Conservation (phyloP, 2,797 vertebrate species). For the Champsocephalus esox region DNA sequence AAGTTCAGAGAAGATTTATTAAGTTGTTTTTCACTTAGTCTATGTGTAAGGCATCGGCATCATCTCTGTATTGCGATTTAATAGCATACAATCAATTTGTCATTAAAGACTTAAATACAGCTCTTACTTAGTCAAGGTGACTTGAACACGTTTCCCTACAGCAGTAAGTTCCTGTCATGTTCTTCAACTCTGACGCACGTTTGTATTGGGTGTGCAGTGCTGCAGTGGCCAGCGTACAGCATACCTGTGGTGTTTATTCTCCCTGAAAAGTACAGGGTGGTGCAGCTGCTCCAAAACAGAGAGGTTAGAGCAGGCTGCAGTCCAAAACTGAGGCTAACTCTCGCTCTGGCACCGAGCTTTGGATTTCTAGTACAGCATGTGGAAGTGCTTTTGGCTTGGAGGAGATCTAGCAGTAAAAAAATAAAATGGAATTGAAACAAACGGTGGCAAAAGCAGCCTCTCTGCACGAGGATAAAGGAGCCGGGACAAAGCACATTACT, state of each 20-base stretch:
- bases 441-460: conserved; percentile 52
- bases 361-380: conserved; percentile 78
- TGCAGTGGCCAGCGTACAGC: conserved; percentile 53
- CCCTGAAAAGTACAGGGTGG: conserved; percentile 75
- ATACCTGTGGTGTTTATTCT: conserved; percentile 80
- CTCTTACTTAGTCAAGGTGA: conserved; percentile 27
- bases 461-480: conserved; percentile 57
- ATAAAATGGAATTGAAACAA: conserved; percentile 21
- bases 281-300: conserved; percentile 70
- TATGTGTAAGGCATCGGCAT: conserved; percentile 6
- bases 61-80: conserved; percentile 44
- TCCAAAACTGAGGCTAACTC: conserved; percentile 70
- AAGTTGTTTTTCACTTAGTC: neutral
- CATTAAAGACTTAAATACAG: conserved; percentile 32
- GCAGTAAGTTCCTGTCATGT: conserved; percentile 31
- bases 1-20: neutral
- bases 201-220: conserved; percentile 39
- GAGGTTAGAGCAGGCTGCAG: conserved; percentile 66
- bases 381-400: conserved; percentile 82
- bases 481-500: conserved; percentile 80
- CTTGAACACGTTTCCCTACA: conserved; percentile 19
- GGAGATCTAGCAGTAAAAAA: conserved; percentile 15
- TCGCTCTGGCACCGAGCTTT: conserved; percentile 66
- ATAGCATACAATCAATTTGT: conserved; percentile 51
- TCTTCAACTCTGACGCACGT: conserved; percentile 46